phyloP scores from a whole-genome alignment of 2,888 invertebrate species.

The Pimpla rufipes region DNA sequence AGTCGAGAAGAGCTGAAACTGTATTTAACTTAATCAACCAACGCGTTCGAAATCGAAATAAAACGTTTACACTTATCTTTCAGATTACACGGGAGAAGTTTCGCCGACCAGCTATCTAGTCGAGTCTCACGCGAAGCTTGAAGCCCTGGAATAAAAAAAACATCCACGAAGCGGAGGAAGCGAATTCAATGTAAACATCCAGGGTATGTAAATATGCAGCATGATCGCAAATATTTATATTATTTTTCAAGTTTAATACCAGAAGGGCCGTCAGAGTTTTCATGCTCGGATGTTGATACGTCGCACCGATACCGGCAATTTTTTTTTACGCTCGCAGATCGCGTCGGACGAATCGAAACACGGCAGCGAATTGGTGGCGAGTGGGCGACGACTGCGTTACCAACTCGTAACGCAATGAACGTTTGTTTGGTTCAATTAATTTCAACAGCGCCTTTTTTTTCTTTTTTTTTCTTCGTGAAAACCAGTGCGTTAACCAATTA shows the following conservation, averaged over 20 bases:
- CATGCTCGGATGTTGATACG: constrained; percentile 8
- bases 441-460: too few species aligned
- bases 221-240: constrained; percentile 44
- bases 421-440: constrained; percentile 42
- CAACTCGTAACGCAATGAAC: neutral
- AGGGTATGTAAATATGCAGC: neutral
- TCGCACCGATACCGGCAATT: neutral
- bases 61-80: neutral
- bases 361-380: neutral
- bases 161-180: neutral
- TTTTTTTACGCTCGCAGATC: constrained; percentile 20
- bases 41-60: neutral
- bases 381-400: neutral
- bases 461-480: too few species aligned
- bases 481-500: too few species aligned
- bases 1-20: neutral
- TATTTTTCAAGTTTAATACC: constrained; percentile 15
- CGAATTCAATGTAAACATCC: constrained; percentile 16
- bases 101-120: neutral
- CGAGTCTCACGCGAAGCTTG: neutral
- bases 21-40: too few species aligned
- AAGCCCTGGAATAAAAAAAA: too few species aligned
- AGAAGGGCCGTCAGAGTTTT: neutral
- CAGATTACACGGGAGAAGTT: constrained; percentile 27
- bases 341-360: neutral